Evolutionary conservation across 2,888 invertebrate species (phyloP).

Genomic region (Phyllotreta striolata): DNA sequence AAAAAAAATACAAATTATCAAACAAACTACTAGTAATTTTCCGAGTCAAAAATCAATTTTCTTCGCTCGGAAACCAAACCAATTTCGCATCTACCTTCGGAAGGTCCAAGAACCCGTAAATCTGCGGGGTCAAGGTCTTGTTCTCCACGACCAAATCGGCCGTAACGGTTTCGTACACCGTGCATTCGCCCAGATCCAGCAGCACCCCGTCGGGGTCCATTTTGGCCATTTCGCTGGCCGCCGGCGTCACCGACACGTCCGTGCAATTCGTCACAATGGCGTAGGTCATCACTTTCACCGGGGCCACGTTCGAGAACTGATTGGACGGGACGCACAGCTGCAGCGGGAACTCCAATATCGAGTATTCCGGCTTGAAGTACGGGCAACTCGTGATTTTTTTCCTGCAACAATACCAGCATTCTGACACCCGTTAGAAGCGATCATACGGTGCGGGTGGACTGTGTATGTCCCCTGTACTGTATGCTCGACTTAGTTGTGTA

Average conservation of each 20-base stretch:
- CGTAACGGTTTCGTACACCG: constrained; percentile 42
- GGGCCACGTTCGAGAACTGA: constrained; percentile 38
- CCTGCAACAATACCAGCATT: constrained; percentile 31
- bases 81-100: constrained; percentile 46
- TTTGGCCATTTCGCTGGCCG: neutral
- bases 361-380: constrained; percentile 7
- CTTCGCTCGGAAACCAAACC: no score
- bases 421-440: no score
- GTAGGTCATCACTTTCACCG: constrained; percentile 40
- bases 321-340: constrained; percentile 40
- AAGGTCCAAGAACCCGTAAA: constrained; percentile 44
- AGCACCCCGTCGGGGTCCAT: constrained; percentile 34
- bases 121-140: constrained; percentile 38
- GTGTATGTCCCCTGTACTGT: no score
- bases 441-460: neutral
- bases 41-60: no score
- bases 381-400: constrained; percentile 13
- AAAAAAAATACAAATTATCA: constrained; percentile 21
- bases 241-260: constrained; percentile 35
- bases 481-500: no score
- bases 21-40: no score
- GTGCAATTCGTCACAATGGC: constrained; percentile 41
- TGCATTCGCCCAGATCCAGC: constrained; percentile 44
- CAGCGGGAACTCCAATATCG: constrained; percentile 43
- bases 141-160: constrained; percentile 42